Evolutionary conservation across 1,140 invertebrate genomes (phyloP), one percentile per base, ranked within the genome.

Genomic region (Platyscapa corneri): DNA sequence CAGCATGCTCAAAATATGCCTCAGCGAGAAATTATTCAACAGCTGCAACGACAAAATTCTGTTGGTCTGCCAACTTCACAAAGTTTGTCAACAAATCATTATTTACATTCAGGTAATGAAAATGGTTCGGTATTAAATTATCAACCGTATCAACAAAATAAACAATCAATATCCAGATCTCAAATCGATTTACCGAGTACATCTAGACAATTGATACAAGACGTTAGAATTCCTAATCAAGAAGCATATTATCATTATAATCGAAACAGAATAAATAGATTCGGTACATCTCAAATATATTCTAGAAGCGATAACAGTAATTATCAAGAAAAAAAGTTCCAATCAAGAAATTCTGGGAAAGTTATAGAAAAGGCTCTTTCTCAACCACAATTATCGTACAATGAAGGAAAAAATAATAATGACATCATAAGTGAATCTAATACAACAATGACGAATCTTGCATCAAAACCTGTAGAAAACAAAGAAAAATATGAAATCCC

Each of bases 351-450:
- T 85, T 91, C 91, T 8, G 85, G 88, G 0, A 91, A 90, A 8
- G 89, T 90, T 3, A 92, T 93, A 79, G 92, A 92, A 80, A 93
- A 92, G 86, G 94, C 95, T 3, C 93, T 94, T 1, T 96, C 96
- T 0, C 96, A 96, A 84, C 96, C 95, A 14, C 95, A 96, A 81
- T 90, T 96, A 18, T 93, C 95, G 23, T 95, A 94, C 81, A 95
- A 94, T 60, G 94, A 94, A 67, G 93, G 94, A 18, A 89, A 89
- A 82, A 77, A 86, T 37, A 84, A 86, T 18, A 83, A 86, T 5
- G 88, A 88, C 20, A 27, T 23, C 3, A 23, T 27, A 6, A 20
- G 30, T 30, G 42, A 67, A n/a, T 12, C 18, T 12, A 70, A 81
- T 27, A 16, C 27, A 49, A 46, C 30, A 53, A 70, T 70, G 3